These are phyloP conservation scores for Guaruba guarouba DNA, from an alignment of 2,113 vertebrate genomes.

Conservation along the genomic window DNA sequence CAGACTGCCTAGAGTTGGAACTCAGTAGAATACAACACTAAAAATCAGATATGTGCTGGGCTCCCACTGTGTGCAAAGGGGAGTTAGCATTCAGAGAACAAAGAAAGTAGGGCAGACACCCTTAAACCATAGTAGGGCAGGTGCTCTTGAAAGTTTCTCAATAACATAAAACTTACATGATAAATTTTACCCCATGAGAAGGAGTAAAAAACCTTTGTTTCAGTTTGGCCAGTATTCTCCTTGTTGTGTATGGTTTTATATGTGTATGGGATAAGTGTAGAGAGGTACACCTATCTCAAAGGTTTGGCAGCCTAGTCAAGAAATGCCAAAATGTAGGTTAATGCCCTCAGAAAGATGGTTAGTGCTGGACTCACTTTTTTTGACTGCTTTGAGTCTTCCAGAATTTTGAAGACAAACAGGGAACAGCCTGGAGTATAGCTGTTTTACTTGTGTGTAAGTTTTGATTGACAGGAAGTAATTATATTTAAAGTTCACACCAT, in stretches of 20 bases:
- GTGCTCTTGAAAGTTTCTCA: not conserved
- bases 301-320: not conserved
- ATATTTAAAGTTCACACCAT: not conserved
- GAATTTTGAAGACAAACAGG: not conserved
- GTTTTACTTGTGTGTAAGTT: not conserved
- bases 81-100: not conserved
- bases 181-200: not conserved
- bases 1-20: not conserved
- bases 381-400: not conserved
- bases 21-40: not conserved
- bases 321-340: not conserved
- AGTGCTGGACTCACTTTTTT: not conserved
- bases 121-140: not conserved
- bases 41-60: not conserved
- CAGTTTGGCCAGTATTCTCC: not conserved
- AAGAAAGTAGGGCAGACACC: not conserved
- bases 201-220: not conserved
- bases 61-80: not conserved
- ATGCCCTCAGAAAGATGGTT: not conserved
- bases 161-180: not conserved
- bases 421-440: not conserved
- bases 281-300: not conserved
- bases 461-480: conserved; percentile 33
- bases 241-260: fast-evolving
- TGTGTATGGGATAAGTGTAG: not conserved